Evolutionary conservation across 2,113 vertebrate genomes (phyloP).

Genomic region (Corydoras maculifer): DNA sequence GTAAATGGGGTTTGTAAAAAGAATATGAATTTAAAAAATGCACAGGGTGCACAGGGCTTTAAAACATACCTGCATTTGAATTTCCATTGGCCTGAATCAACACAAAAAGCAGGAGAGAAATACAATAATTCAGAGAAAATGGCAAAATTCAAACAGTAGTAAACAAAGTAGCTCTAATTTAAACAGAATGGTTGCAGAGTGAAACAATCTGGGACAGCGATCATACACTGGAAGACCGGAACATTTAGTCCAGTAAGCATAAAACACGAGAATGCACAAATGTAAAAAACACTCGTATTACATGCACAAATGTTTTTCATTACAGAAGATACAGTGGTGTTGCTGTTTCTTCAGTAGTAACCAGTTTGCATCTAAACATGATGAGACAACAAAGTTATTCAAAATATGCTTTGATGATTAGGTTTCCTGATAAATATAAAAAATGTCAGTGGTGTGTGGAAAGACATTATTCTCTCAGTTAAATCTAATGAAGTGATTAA

Average conservation of each 20-base stretch:
- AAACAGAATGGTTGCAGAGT: constrained; percentile 24
- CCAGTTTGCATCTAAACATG: background rate
- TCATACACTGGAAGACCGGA: constrained; percentile 18
- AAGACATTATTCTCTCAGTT: no score
- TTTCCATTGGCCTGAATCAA: constrained; percentile 35
- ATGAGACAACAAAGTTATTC: background rate
- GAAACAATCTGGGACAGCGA: constrained; percentile 23
- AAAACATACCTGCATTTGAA: constrained; percentile 40
- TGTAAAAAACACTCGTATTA: constrained; percentile 28
- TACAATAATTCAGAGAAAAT: constrained; percentile 14
- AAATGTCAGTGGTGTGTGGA: background rate
- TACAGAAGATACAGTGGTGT: background rate
- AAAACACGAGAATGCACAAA: constrained; percentile 10
- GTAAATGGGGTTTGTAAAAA: no score
- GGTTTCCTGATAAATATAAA: background rate
- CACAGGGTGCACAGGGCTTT: background rate
- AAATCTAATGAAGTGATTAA: no score
- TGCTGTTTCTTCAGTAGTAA: constrained; percentile 9
- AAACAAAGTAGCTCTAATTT: constrained; percentile 25
- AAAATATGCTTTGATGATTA: background rate
- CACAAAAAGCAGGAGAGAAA: constrained; percentile 2
- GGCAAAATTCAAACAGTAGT: constrained; percentile 19
- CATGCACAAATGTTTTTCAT: constrained; percentile 18
- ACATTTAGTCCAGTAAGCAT: constrained; percentile 2
- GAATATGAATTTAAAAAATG: background rate